These are phyloP conservation scores for Yponomeuta cagnagella DNA, from an alignment of 2,888 invertebrate genomes.

Conservation along the genomic window DNA sequence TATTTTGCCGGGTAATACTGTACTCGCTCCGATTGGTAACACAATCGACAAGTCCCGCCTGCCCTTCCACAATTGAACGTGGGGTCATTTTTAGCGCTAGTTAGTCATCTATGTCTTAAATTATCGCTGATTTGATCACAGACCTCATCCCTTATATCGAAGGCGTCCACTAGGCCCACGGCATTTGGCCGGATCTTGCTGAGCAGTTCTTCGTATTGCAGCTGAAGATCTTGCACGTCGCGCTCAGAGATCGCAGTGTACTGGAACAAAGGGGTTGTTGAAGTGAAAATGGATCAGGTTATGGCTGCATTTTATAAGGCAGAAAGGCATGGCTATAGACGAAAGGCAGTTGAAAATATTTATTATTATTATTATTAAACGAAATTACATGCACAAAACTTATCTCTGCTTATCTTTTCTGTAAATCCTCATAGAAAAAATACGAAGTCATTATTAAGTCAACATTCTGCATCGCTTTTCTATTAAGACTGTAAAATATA, in stretches of 20 bases:
- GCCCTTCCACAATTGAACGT: no score
- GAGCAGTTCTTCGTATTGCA: constrained; percentile 81
- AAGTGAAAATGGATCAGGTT: background rate
- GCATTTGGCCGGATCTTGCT: constrained; percentile 87
- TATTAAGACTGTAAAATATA: background rate
- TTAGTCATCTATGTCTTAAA: no score
- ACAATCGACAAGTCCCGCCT: no score
- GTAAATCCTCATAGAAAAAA: no score
- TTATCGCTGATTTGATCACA: background rate
- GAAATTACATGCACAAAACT: no score
- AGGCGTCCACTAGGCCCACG: constrained; percentile 92
- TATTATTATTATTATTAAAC: no score
- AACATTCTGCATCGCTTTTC: background rate
- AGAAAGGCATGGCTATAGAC: no score
- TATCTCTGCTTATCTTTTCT: no score
- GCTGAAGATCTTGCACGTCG: constrained; percentile 75
- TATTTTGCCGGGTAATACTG: no score
- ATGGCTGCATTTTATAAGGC: background rate
- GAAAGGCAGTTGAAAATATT: no score
- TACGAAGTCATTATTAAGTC: background rate
- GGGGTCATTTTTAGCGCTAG: no score
- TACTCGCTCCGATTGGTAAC: no score
- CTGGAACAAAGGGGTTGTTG: constrained; percentile 49
- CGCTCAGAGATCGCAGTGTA: constrained; percentile 74
- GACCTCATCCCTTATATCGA: constrained; percentile 87